Percentiles rank a stretch among this genome's conserved stretches.
phyloP scores from a whole-genome alignment of 2,113 vertebrate species.

The Tautogolabrus adspersus region DNA sequence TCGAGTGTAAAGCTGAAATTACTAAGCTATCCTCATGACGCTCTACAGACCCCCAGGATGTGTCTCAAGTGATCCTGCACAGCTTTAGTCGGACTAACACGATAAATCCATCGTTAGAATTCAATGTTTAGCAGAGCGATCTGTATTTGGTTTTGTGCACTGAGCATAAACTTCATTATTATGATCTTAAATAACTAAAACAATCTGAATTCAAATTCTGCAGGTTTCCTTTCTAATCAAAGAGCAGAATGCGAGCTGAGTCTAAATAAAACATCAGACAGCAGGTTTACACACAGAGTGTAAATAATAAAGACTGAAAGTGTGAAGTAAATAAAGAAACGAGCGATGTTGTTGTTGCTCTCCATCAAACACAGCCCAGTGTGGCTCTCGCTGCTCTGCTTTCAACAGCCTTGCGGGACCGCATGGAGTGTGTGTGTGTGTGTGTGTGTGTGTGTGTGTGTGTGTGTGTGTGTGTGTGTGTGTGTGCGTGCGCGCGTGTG shows the following conservation, averaged over 20 bases:
- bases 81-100: too few relatives aligned
- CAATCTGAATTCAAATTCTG: neutral
- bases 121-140: too few relatives aligned
- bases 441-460: slow-evolving; percentile 25
- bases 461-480: slow-evolving; percentile 27
- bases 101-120: too few relatives aligned
- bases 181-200: too few relatives aligned
- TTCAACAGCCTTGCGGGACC: slow-evolving; percentile 32
- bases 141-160: too few relatives aligned
- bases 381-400: slow-evolving; percentile 22
- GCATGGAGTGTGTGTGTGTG: slow-evolving; percentile 8
- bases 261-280: neutral
- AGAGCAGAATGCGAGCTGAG: neutral
- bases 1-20: neutral
- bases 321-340: slow-evolving; percentile 32
- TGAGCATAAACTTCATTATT: too few relatives aligned
- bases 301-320: neutral
- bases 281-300: neutral
- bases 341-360: slow-evolving; percentile 14
- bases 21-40: neutral
- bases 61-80: neutral
- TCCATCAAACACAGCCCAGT: slow-evolving; percentile 17
- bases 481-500: too few relatives aligned
- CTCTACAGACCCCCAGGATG: too few relatives aligned
- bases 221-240: neutral